Base-by-base conservation (phyloP, 2,113 vertebrate species). In the Atrichornis clamosus region DNA sequence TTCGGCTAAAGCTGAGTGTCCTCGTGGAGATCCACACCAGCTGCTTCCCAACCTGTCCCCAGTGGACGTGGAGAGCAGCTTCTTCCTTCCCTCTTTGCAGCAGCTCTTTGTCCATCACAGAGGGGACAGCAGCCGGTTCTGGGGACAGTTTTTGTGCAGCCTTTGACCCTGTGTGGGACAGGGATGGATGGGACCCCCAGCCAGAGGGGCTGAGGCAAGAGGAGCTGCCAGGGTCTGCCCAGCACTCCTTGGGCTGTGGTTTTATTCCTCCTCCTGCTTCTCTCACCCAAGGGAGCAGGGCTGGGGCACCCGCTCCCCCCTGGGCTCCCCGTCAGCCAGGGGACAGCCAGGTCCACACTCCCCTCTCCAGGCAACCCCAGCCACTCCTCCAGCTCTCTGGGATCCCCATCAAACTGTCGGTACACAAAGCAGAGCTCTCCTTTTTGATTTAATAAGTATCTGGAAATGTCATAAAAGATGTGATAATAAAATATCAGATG, bases 401-500 rank as follows among this genome's bases (percentile, higher is more conserved):
- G 17, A 46, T 84, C 32, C 56, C 62, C 32, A 2, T 58, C 72
- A 19, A 59, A 16, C n/a, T 55, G 32, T 30, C 15, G 1, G 90
- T 70, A 37, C 86, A 41, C 65, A 42, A 64, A 79, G 82, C 65
- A 83, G 62, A 79, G 82, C 58, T 91, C 53, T 76, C 49, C 24
- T 15, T 87, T 78, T 37, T 83, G 90, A 88, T 93, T 85, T 85
- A 93, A 82, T 89, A 64, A 90, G 35, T 67, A 59, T 35, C 80
- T 91, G 95, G 62, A 79, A 90, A 86, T 52, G 85, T 85, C 95
- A 84, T 70, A 81, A 93, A 89, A 88, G 87, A 55, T 1, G 0
- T 32, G 84, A 76, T 88, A 79, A 85, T 76, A 80, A 94, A 96
- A 90, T 64, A 91, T 81, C 93, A 90, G 91, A 74, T 70, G 72